A percentile compares a stretch with the other conserved stretches of the same genome.
These are phyloP conservation scores for Goniozus legneri DNA, from an alignment of 1,140 invertebrate genomes.

Conservation along the genomic window DNA sequence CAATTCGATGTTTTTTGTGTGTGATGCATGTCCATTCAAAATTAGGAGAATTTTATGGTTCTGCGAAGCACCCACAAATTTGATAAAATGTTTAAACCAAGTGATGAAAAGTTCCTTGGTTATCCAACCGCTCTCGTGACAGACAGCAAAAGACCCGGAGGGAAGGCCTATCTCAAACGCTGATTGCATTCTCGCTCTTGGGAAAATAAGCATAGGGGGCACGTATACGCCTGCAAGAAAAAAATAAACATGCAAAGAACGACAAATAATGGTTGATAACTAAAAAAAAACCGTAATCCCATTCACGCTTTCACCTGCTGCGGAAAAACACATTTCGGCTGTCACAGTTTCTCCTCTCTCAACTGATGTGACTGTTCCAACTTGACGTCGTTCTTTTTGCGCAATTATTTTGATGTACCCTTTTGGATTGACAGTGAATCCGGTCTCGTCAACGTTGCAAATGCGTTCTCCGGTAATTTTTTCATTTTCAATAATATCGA, in stretches of 20 bases:
- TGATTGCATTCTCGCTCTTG: slow-evolving; percentile 24
- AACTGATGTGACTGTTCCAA: neutral
- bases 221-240: slow-evolving; percentile 28
- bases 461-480: neutral
- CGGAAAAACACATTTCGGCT: neutral
- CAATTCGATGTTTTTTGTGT: slow-evolving; percentile 42
- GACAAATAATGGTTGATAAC: no score
- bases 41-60: slow-evolving; percentile 36
- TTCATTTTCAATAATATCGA: neutral
- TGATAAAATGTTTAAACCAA: slow-evolving; percentile 41
- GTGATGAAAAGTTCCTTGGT: slow-evolving; percentile 33
- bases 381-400: neutral
- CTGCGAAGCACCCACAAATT: slow-evolving; percentile 13
- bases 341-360: neutral
- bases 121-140: slow-evolving; percentile 38
- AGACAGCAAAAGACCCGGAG: slow-evolving; percentile 23
- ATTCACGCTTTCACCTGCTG: neutral
- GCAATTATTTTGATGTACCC: neutral
- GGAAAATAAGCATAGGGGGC: slow-evolving; percentile 39
- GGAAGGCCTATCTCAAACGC: slow-evolving; percentile 20
- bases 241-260: no score
- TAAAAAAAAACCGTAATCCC: no score
- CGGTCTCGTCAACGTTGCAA: neutral
- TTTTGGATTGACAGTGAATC: neutral
- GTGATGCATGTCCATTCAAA: slow-evolving; percentile 41